Evolutionary conservation across 2,113 vertebrate genomes (phyloP), one percentile per base, ranked within the genome.

Genomic region (Atlantisia rogersi): DNA sequence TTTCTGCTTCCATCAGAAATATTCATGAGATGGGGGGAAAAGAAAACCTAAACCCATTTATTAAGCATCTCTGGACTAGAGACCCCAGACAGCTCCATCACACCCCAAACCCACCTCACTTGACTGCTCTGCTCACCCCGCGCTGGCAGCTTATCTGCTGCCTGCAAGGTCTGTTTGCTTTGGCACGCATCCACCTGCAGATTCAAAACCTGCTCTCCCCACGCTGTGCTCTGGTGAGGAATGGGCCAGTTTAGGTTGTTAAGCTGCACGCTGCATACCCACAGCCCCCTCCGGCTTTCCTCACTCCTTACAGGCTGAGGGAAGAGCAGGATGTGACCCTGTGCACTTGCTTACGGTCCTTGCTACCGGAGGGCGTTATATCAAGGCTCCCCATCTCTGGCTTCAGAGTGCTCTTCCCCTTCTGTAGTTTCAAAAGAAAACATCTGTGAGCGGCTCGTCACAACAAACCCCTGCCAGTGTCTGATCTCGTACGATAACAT

Each of bases 401-500:
- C 92, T 95, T 94, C 63, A 29, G 83, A 65, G 75, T 35, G 60
- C 67, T 95, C 90, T 91, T 92, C 86, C 67, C 52, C 76, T 96
- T 94, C 81, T 83, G 59, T 86, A 86, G 40, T 95, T 97, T 91
- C 73, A 76, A 75, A 94, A 91, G 93, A 85, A 95, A 94, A 93
- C 96, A 94, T 85, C 90, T 95, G 90, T 39, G 88, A 90, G 19
- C 1, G 0, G 59, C 82, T 94, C 81, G 11, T 90, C 94, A 90
- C 81, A 82, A 91, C 89, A 92, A 87, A 78, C 71, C 90, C 94
- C 88, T 73, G 71, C 83, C 71, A 64, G 93, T 64, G 82, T 91
- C 96, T 96, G 95, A 95, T 97, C 90, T 86, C 93, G 48, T 83
- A 96, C 6, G 82, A 97, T 95, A 97, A 96, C 81, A 60, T 11